A percentile compares a stretch with the other conserved stretches of the same genome.
phyloP scores from a whole-genome alignment of 2,888 invertebrate genomes.

The Rhamnusium bicolor region DNA sequence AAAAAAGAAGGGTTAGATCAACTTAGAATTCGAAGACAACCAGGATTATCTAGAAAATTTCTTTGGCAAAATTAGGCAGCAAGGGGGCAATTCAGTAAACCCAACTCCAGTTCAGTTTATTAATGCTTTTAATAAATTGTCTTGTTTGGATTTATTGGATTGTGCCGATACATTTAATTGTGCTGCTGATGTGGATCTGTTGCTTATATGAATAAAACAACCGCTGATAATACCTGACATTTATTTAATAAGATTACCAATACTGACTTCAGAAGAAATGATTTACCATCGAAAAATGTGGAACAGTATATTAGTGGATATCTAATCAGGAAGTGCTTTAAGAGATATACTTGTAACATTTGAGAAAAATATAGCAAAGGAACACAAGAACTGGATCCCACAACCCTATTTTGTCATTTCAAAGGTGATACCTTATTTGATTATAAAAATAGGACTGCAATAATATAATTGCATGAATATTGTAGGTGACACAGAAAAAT shows the following conservation, averaged over 20 bases:
- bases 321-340: constrained; percentile 5
- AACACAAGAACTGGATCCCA: background rate
- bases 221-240: no score
- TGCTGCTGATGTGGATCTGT: background rate
- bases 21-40: constrained; percentile 27
- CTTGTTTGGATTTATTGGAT: constrained; percentile 20
- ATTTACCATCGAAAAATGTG: constrained; percentile 17
- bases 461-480: no score
- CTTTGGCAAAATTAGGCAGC: constrained; percentile 40
- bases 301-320: constrained; percentile 18
- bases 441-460: no score
- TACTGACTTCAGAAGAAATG: constrained; percentile 14
- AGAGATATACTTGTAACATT: background rate
- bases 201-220: background rate
- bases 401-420: constrained; percentile 20
- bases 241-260: background rate
- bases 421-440: background rate
- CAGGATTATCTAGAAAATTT: constrained; percentile 46
- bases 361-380: background rate
- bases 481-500: constrained; percentile 18
- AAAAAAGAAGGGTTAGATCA: background rate
- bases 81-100: constrained; percentile 42
- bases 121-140: constrained; percentile 42
- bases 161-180: background rate
- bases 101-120: constrained; percentile 45